Evolutionary conservation across 2,888 invertebrate genomes (phyloP).

Genomic region (Drosophila vallismaia): DNA sequence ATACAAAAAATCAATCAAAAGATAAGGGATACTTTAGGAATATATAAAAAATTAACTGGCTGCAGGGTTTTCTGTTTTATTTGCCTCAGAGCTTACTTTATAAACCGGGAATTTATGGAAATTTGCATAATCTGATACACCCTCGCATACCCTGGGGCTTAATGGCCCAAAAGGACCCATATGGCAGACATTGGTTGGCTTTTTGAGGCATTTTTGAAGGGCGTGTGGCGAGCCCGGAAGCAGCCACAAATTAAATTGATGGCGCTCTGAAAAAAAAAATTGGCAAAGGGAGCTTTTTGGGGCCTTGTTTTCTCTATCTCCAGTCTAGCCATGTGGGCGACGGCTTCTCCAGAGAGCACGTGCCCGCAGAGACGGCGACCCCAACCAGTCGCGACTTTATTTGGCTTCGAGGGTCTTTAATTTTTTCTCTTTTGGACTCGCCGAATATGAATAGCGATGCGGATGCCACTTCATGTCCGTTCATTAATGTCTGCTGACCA

Average conservation of each 20-base stretch:
- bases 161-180: slow-evolving; percentile 10
- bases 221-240: slow-evolving; percentile 59
- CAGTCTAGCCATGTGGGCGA: slow-evolving; percentile 44
- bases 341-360: slow-evolving; percentile 26
- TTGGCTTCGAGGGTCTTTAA: slow-evolving; percentile 28
- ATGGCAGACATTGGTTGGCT: slow-evolving; percentile 30
- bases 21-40: background rate
- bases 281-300: slow-evolving; percentile 35
- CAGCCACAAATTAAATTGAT: slow-evolving; percentile 67
- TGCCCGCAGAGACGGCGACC: slow-evolving; percentile 17
- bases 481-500: slow-evolving; percentile 27
- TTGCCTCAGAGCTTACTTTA: too few relatives aligned
- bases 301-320: background rate
- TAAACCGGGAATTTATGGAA: background rate
- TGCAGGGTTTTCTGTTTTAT: too few relatives aligned
- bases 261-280: slow-evolving; percentile 47
- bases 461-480: slow-evolving; percentile 30
- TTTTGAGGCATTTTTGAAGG: slow-evolving; percentile 35
- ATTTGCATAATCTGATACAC: background rate
- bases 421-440: slow-evolving; percentile 15
- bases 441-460: slow-evolving; percentile 20
- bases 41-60: background rate
- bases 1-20: background rate
- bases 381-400: slow-evolving; percentile 26
- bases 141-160: slow-evolving; percentile 8